These are phyloP conservation scores for Phalacrocorax pelagicus DNA, from an alignment of 2,113 vertebrate species.

Conservation along the genomic window DNA sequence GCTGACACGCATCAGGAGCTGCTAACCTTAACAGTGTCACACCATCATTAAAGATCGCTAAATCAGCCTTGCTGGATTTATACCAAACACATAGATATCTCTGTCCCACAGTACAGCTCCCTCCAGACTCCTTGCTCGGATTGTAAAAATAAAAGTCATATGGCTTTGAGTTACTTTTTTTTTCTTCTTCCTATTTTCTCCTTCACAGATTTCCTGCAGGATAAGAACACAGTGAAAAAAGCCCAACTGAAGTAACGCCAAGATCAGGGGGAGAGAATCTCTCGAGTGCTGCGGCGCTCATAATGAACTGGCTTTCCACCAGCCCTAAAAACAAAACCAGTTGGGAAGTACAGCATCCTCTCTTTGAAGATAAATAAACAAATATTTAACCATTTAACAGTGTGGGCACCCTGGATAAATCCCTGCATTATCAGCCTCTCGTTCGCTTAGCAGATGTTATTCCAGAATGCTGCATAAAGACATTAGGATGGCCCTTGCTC, in stretches of 20 bases:
- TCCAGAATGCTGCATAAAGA: background rate
- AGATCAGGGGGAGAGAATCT: conserved; percentile 37
- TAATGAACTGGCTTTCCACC: conserved; percentile 44
- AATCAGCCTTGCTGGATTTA: background rate
- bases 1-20: background rate
- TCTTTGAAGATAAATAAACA: conserved; percentile 52
- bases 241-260: conserved; percentile 50
- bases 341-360: conserved; percentile 36
- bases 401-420: background rate
- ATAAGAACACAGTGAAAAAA: background rate
- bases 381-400: background rate
- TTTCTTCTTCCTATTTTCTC: conserved; percentile 48
- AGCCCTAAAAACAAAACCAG: conserved; percentile 52
- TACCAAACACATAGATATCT: background rate
- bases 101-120: background rate
- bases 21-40: background rate
- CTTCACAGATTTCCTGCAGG: conserved; percentile 58
- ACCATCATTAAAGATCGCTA: background rate
- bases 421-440: background rate
- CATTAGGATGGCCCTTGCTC: background rate
- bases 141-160: conserved; percentile 26
- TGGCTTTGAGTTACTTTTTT: background rate
- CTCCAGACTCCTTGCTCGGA: background rate
- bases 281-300: background rate
- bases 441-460: background rate